Evolutionary conservation across 2,888 invertebrate species (phyloP).

Genomic region (Rhodophaea formosa): DNA sequence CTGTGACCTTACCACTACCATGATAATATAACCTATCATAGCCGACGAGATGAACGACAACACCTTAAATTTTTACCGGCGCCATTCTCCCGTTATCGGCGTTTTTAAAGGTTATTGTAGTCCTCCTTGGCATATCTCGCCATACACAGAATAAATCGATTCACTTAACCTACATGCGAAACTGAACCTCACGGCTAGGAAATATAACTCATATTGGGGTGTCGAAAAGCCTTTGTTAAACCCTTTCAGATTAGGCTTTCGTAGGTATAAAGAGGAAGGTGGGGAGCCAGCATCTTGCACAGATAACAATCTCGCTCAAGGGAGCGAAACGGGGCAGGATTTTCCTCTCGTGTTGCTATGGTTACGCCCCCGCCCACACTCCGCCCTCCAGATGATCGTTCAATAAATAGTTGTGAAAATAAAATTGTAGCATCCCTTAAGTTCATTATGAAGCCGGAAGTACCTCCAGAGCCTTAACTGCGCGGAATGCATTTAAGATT

Average conservation of each 20-base stretch:
- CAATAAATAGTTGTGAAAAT: constrained; percentile 69
- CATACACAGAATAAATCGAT: constrained; percentile 53
- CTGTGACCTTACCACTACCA: too few relatives aligned
- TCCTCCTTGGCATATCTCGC: constrained; percentile 24
- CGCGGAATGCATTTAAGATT: background rate
- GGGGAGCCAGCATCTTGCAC: constrained; percentile 66
- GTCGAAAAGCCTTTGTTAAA: constrained; percentile 45
- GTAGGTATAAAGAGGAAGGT: constrained; percentile 64
- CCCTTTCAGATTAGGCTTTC: constrained; percentile 70
- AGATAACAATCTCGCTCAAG: constrained; percentile 71
- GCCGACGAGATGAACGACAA: background rate
- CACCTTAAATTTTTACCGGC: constrained; percentile 14
- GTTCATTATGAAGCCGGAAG: constrained; percentile 12
- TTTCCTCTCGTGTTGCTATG: constrained; percentile 66
- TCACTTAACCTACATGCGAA: constrained; percentile 29
- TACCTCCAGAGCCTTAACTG: background rate
- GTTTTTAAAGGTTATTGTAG: constrained; percentile 33
- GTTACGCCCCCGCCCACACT: constrained; percentile 67
- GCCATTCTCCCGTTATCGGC: constrained; percentile 27
- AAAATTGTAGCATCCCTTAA: constrained; percentile 53
- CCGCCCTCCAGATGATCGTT: constrained; percentile 70
- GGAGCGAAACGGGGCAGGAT: constrained; percentile 61
- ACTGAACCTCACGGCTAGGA: constrained; percentile 25
- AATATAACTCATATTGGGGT: constrained; percentile 43
- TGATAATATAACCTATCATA: background rate